Percentiles rank a stretch among this genome's conserved stretches.
Conservation (phyloP, 2,888 invertebrate genomes). For the Pseudococcus jackbeardsleyi region DNA sequence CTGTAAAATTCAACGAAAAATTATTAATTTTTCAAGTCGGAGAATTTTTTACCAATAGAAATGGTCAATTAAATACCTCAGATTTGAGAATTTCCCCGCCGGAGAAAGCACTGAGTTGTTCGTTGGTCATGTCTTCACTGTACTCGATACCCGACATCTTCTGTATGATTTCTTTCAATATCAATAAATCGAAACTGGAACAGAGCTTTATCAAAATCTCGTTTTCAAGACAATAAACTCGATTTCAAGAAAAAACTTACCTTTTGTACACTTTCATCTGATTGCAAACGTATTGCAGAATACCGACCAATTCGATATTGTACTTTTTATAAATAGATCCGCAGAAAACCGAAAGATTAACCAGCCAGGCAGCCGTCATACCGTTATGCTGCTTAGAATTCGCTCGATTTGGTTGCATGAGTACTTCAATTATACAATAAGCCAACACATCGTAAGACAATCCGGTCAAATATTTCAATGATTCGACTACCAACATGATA, state of each 20-base stretch:
- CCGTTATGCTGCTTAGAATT: conserved; percentile 90
- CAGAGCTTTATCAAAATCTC: conserved; percentile 1
- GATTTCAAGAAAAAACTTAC: conserved; percentile 71
- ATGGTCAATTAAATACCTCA: conserved; percentile 76
- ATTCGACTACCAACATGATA: conserved; percentile 96
- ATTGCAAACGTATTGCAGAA: conserved; percentile 97
- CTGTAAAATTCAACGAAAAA: conserved; percentile 71
- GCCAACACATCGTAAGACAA: conserved; percentile 96
- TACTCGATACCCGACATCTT: conserved; percentile 99
- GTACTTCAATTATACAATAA: conserved; percentile 93
- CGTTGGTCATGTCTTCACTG: conserved; percentile 94
- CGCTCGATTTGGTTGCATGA: conserved; percentile 79
- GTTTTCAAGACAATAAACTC: neutral
- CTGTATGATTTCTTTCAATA: conserved; percentile 96
- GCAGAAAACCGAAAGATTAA: conserved; percentile 94
- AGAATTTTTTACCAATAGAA: neutral
- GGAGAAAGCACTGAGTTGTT: conserved; percentile 96
- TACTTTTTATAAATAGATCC: conserved; percentile 98
- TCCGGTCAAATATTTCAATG: conserved; percentile 93
- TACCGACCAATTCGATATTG: conserved; percentile 84
- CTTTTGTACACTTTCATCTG: conserved; percentile 96
- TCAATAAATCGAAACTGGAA: conserved; percentile 86
- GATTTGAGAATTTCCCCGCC: conserved; percentile 95
- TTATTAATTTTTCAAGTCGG: neutral
- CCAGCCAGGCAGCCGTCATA: conserved; percentile 93